phyloP scores from a whole-genome alignment of 2,113 vertebrate species.

The Pelecanoides urinatrix region DNA sequence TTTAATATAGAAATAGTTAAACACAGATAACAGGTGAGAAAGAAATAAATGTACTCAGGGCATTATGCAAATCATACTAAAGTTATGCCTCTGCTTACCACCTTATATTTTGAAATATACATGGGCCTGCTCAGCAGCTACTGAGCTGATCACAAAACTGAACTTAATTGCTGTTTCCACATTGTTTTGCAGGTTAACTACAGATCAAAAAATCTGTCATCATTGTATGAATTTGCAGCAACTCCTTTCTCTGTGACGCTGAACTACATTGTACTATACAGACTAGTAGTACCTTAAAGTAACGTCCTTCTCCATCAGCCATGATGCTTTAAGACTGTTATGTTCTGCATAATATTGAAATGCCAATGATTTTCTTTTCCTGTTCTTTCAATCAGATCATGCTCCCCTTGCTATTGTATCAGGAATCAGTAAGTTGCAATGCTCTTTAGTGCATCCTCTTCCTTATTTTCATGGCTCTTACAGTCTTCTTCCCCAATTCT shows the following conservation, averaged over 20 bases:
- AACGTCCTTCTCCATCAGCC: background rate
- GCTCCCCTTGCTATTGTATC: background rate
- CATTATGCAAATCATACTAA: background rate
- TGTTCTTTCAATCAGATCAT: background rate
- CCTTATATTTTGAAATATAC: background rate
- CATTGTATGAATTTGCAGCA: background rate
- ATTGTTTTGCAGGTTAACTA: background rate
- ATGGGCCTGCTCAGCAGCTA: background rate
- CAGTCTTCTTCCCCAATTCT: background rate
- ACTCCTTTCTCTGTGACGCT: background rate
- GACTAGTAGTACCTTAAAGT: background rate
- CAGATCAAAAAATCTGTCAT: background rate
- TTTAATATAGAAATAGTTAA: background rate
- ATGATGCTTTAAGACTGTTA: background rate
- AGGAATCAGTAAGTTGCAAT: background rate
- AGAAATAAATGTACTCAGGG: background rate
- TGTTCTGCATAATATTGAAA: background rate
- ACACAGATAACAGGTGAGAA: background rate
- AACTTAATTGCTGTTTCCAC: background rate
- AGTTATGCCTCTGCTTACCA: background rate
- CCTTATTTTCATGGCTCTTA: background rate
- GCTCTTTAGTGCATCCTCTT: background rate
- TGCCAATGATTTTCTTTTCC: background rate
- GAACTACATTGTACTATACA: background rate
- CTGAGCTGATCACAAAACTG: background rate